Percentiles rank a stretch among this genome's conserved stretches.
phyloP scores from a whole-genome alignment of 2,888 invertebrate genomes.

The Orchesella flavescens region DNA sequence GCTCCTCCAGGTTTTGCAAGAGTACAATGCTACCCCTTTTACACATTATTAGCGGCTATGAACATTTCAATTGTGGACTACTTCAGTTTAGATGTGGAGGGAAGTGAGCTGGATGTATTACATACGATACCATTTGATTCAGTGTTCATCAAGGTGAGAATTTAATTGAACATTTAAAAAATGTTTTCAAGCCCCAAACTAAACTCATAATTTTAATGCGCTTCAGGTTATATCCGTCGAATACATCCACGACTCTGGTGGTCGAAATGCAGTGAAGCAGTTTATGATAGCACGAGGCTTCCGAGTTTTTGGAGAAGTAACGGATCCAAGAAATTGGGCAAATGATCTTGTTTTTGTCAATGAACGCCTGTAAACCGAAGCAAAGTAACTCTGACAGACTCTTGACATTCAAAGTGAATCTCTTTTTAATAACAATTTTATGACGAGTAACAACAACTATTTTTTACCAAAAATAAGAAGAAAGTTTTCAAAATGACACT shows the following conservation, averaged over 20 bases:
- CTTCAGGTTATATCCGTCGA: constrained; percentile 74
- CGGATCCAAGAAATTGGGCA: constrained; percentile 74
- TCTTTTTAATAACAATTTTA: too few species aligned
- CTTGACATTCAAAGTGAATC: too few species aligned
- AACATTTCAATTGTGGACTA: constrained; percentile 74
- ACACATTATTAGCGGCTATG: constrained; percentile 74
- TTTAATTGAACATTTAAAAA: not conserved
- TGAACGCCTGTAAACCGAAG: constrained; percentile 47
- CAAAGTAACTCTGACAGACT: not conserved
- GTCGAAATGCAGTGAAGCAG: constrained; percentile 73
- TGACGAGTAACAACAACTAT: too few species aligned
- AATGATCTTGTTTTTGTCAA: constrained; percentile 77
- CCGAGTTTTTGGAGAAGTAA: constrained; percentile 74
- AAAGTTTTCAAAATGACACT: too few species aligned
- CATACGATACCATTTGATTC: constrained; percentile 77
- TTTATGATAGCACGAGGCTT: constrained; percentile 75
- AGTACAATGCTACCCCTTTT: constrained; percentile 75
- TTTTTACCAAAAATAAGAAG: too few species aligned
- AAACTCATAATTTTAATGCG: not conserved
- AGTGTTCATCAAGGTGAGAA: constrained; percentile 74
- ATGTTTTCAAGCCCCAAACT: not conserved
- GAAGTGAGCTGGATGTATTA: constrained; percentile 75
- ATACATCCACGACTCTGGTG: constrained; percentile 75
- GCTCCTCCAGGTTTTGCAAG: constrained; percentile 58
- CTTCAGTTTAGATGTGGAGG: constrained; percentile 74